phyloP scores from a whole-genome alignment of 2,888 invertebrate genomes.

The Drosophila percnosoma region DNA sequence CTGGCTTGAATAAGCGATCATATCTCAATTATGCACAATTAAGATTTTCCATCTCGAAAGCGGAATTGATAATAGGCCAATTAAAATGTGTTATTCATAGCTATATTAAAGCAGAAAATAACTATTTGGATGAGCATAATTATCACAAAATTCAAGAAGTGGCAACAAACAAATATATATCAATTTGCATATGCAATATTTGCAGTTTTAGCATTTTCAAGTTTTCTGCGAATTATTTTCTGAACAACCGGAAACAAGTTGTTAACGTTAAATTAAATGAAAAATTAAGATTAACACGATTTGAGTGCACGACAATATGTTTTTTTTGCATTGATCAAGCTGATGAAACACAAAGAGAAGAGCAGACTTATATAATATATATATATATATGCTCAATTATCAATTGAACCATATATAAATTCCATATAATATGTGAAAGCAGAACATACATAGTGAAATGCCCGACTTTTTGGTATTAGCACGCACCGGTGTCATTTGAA shows the following conservation, averaged over 20 bases:
- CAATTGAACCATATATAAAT: background rate
- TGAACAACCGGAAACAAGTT: constrained; percentile 22
- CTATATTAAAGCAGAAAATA: background rate
- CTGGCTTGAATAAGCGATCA: constrained; percentile 16
- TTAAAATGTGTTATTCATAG: constrained; percentile 14
- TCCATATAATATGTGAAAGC: background rate
- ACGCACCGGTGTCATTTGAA: constrained; percentile 26
- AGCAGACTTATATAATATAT: background rate
- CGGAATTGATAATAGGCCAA: constrained; percentile 26
- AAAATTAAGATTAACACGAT: constrained; percentile 7
- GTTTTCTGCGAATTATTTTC: background rate
- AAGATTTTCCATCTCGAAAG: constrained; percentile 27
- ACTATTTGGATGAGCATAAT: background rate
- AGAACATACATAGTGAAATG: background rate
- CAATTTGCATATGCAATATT: background rate
- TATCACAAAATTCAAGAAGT: background rate
- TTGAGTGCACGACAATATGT: constrained; percentile 3
- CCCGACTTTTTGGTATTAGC: constrained; percentile 25
- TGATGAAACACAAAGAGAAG: constrained; percentile 11
- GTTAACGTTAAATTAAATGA: constrained; percentile 5
- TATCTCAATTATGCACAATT: constrained; percentile 42
- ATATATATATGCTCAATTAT: background rate
- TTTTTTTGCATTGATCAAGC: background rate
- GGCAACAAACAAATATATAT: background rate
- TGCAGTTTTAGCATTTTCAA: background rate